phyloP scores from a whole-genome alignment of 2,113 vertebrate genomes.

The Parus major region DNA sequence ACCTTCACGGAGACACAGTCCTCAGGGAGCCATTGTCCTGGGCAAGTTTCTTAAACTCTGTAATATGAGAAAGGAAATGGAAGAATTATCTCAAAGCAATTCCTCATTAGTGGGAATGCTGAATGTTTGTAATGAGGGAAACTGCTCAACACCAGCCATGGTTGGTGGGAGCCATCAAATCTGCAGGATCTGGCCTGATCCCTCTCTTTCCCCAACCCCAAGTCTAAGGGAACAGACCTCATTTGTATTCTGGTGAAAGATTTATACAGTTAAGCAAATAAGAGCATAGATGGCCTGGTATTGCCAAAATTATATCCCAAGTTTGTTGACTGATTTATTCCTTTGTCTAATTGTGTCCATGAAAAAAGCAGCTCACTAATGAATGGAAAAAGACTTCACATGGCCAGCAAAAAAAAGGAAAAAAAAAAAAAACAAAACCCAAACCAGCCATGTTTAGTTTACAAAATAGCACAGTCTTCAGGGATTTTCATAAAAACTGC shows the following conservation, averaged over 20 bases:
- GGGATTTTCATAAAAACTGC: conserved; percentile 58
- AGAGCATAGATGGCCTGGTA: background rate
- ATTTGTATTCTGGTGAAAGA: conserved; percentile 53
- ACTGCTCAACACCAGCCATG: background rate
- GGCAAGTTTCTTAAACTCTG: background rate
- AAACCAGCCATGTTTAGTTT: conserved; percentile 4
- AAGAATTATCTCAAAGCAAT: background rate
- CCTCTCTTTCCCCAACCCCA: background rate
- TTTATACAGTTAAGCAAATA: conserved; percentile 41
- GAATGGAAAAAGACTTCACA: conserved; percentile 58
- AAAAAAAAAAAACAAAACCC: background rate
- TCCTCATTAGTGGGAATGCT: background rate
- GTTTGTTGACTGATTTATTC: conserved; percentile 64
- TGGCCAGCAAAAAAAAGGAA: background rate
- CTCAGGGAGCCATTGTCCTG: background rate
- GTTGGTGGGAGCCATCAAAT: background rate
- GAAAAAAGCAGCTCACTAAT: conserved; percentile 32
- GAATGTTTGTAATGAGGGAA: background rate
- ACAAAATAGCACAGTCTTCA: conserved; percentile 53
- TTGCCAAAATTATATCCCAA: conserved; percentile 41
- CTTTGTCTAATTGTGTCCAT: conserved; percentile 52
- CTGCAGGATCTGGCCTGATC: background rate
- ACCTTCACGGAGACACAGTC: background rate
- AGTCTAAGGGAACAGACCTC: background rate
- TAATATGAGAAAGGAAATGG: background rate